Percentiles rank a stretch among this genome's conserved stretches.
These are phyloP conservation scores for Micronisus gabar DNA, from an alignment of 2,113 vertebrate species.

Conservation along the genomic window DNA sequence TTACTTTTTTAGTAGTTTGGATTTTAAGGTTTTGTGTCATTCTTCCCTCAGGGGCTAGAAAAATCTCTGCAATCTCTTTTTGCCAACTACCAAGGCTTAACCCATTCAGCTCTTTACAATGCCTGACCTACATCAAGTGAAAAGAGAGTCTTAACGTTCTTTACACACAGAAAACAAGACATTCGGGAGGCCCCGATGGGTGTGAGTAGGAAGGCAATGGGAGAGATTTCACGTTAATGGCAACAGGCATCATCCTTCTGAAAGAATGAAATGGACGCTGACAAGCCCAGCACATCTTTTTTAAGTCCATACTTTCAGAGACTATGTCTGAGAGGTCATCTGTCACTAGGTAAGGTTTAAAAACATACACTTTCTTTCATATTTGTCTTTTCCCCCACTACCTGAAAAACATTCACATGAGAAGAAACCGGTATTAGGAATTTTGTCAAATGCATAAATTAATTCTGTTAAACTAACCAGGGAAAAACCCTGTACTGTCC, in stretches of 20 bases:
- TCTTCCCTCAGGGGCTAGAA: neutral
- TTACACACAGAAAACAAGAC: neutral
- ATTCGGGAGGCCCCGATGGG: neutral
- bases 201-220: neutral
- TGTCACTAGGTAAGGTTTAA: neutral
- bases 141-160: neutral
- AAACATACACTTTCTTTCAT: neutral
- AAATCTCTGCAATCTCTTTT: neutral
- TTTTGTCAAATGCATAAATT: neutral
- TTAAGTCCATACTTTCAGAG: neutral
- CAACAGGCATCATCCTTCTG: neutral
- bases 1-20: neutral
- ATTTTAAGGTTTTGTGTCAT: neutral
- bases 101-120: slow-evolving; percentile 35
- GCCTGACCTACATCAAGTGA: slow-evolving; percentile 48
- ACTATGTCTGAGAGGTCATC: neutral
- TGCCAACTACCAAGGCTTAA: slow-evolving; percentile 30
- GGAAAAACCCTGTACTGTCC: neutral
- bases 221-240: neutral
- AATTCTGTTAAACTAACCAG: neutral
- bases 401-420: neutral
- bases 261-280: neutral
- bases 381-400: neutral
- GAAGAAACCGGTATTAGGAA: neutral
- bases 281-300: neutral